Percentiles rank a stretch among this genome's conserved stretches.
phyloP scores from a whole-genome alignment of 2,797 vertebrate genomes.

The Sarcoramphus papa region DNA sequence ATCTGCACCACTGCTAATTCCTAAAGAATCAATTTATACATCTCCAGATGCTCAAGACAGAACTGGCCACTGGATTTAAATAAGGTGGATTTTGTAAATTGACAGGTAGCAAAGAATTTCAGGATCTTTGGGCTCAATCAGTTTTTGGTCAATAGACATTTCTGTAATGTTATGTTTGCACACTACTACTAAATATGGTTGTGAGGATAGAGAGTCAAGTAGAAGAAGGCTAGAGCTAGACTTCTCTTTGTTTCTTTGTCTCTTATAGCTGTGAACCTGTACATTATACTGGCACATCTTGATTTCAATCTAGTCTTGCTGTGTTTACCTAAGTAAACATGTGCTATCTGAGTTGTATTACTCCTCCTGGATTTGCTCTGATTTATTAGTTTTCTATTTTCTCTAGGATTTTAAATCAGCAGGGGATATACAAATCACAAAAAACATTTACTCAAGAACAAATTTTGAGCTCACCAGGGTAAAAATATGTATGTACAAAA shows the following conservation, averaged over 20 bases:
- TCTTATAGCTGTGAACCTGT: not conserved
- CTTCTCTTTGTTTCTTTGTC: not conserved
- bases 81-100: not conserved
- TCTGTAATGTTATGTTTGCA: not conserved
- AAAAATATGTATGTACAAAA: not conserved
- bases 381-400: slow-evolving; percentile 13
- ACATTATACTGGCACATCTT: not conserved
- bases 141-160: not conserved
- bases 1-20: not conserved
- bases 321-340: not conserved
- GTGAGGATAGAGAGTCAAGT: not conserved
- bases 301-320: not conserved
- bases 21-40: not conserved
- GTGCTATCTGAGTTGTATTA: not conserved
- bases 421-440: not conserved
- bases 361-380: not conserved
- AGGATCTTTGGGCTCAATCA: not conserved
- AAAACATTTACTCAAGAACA: not conserved
- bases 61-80: not conserved
- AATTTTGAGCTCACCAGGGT: not conserved
- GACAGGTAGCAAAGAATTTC: not conserved
- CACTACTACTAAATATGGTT: not conserved
- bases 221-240: not conserved
- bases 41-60: not conserved
- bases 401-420: not conserved